Evolutionary conservation across 2,113 vertebrate genomes (phyloP), one percentile per base, ranked within the genome.

Genomic region (Chloebia gouldiae): DNA sequence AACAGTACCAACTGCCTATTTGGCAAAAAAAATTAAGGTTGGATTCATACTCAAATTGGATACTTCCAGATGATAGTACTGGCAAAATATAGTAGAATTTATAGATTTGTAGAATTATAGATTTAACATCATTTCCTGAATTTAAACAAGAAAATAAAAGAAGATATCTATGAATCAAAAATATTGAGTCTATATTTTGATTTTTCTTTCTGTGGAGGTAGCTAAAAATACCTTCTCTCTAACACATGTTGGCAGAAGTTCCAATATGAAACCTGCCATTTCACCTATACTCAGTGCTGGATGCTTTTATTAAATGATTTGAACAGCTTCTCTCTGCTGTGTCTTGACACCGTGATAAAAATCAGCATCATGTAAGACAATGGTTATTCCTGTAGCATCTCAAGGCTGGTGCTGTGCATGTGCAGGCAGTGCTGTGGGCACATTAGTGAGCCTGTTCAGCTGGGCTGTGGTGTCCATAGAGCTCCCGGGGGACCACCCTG

Each of bases 371-470:
- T 12, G 13, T 66, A 54, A 83, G 3, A 1, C 50, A 66, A 9
- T n/a, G 63, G 31, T 47, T 73, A 35, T 59, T 47, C 47, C 31
- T 0, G 0, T 20, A 70, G 28, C 24, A 20, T 59, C 72, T 10
- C 35, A 22, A 15, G 0, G 1, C 14, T 1, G 1, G 49, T 69
- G 61, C 65, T 84, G 40, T 51, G 69, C 2, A 2, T 27, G 50
- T 61, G 57, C 50, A 82, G 54, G 20, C 56, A 54, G 37, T 33
- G 22, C 78, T 40, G 27, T 8, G 75, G 57, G 23, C 63, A 28
- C 0, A 0, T 17, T 44, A 59, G 44, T 1, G 11, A 86, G 13
- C 49, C 59, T 4, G 2, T 22, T 28, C 3, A 0, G 27, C 33
- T 18, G 63, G 50, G 75, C 59, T 13, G 4, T 49, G 56, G 54